Evolutionary conservation across 2,113 vertebrate species (phyloP), one percentile per base, ranked within the genome.

Genomic region (Dendropsophus ebraccatus): DNA sequence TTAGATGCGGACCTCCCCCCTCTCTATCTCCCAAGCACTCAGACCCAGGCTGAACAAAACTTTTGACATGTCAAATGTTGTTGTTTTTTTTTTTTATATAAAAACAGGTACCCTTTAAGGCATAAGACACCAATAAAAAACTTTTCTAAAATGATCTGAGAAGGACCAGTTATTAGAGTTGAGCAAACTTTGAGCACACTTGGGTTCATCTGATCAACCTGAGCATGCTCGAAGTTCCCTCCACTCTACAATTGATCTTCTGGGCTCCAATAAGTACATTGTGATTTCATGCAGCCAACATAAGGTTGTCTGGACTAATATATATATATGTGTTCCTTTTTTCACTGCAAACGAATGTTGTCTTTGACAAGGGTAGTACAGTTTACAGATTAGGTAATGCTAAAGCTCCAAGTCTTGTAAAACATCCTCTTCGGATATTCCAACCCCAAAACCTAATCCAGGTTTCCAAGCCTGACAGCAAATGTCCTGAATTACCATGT

Each of bases 401-500:
- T 73, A n/a, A n/a, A 7, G 3, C 52, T 28, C 76, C 76, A 79
- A 58, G 23, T 41, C 17, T 60, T 79, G 1, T 79, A n/a, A 37
- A 21, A 21, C 76, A 60, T 60, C 16, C 52, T 58, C 28, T 58
- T 58, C 35, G 9, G 21, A 60, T 52, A 79, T n/a, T 35, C 58
- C 21, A 79, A 58, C 19, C 32, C 32, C 25, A 9, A 21, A 25
- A 6, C 35, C 67, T 37, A 54, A 16, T n/a, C 21, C 35, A 74
- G 23, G 12, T 83, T 45, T 25, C 82, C 50, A 23, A 83, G 30
- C 32, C 52, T 74, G 70, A 83, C 50, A 58, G n/a, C 69, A 75
- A 74, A 28, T 58, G 69, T 83, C 74, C 49, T 37, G 5, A 37
- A 25, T 58, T 60, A 25, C 25, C 56, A 74, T 47, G 14, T 21